phyloP scores from a whole-genome alignment of 2,113 vertebrate species.

The Penelope pileata region DNA sequence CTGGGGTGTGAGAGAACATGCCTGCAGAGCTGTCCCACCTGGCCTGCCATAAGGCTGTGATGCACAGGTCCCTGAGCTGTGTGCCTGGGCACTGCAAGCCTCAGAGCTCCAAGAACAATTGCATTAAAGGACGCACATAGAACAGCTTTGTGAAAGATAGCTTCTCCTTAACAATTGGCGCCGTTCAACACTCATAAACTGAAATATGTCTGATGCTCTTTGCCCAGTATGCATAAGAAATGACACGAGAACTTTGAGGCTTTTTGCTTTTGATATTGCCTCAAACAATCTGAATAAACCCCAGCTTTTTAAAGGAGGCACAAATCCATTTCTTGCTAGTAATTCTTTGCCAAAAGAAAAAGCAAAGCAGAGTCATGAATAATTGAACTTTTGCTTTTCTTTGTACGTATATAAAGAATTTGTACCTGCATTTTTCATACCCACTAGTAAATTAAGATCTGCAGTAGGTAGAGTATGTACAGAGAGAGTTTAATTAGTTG shows the following conservation, averaged over 20 bases:
- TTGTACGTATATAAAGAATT: neutral
- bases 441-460: neutral
- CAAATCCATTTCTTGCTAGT: neutral
- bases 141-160: neutral
- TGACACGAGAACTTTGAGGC: neutral
- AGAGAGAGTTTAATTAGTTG: neutral
- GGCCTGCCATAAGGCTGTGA: neutral
- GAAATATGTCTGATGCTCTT: neutral
- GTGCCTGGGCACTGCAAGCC: neutral
- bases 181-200: neutral
- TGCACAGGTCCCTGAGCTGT: neutral
- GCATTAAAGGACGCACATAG: neutral
- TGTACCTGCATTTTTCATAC: neutral
- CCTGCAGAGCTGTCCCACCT: fast-evolving
- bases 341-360: neutral
- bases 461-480: neutral
- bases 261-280: neutral
- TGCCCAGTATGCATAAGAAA: neutral
- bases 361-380: neutral
- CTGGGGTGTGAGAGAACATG: neutral
- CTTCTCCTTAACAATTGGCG: neutral
- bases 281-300: neutral
- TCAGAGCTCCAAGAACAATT: neutral
- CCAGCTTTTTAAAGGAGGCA: neutral
- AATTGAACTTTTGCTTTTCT: neutral